These are phyloP conservation scores for Neuroterus valhalla DNA, from an alignment of 1,140 invertebrate species.

Conservation along the genomic window DNA sequence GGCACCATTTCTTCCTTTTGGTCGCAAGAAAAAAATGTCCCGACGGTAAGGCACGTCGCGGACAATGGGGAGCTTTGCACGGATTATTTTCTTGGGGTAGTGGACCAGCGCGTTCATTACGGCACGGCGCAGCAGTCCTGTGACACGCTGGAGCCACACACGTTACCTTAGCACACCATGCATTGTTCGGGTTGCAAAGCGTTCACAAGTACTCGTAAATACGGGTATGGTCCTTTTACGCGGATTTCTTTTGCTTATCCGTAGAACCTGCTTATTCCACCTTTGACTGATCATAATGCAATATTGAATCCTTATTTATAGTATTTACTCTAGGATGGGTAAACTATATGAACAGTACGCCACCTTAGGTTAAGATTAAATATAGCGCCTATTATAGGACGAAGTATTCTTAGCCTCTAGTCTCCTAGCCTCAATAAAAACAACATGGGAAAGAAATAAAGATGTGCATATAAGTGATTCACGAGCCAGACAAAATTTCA, in stretches of 20 bases:
- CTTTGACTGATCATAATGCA: no score
- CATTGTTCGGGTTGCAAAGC: constrained; percentile 42
- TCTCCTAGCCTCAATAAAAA: no score
- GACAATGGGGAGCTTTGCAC: constrained; percentile 44
- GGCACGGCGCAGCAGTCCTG: constrained; percentile 15
- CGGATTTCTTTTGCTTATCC: constrained; percentile 1
- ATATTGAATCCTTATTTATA: no score
- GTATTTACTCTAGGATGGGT: no score
- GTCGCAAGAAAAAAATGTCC: constrained; percentile 32
- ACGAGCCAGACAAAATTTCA: no score
- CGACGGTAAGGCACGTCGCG: constrained; percentile 41
- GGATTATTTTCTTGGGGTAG: constrained; percentile 41
- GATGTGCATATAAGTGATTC: no score
- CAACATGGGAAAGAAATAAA: no score
- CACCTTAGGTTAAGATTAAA: no score
- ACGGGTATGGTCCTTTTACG: constrained; percentile 14
- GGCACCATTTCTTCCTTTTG: constrained; percentile 35
- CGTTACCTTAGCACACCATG: constrained; percentile 45
- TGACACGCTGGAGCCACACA: constrained; percentile 50
- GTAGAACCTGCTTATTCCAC: neutral
- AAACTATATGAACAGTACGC: no score
- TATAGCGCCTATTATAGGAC: no score
- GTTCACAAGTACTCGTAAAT: constrained; percentile 45
- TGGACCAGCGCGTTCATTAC: constrained; percentile 50
- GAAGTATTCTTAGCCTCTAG: no score